A percentile compares a stretch with the other conserved stretches of the same genome.
These are phyloP conservation scores for Ctenomys sociabilis DNA, from an alignment of 2,113 vertebrate genomes.

Conservation along the genomic window DNA sequence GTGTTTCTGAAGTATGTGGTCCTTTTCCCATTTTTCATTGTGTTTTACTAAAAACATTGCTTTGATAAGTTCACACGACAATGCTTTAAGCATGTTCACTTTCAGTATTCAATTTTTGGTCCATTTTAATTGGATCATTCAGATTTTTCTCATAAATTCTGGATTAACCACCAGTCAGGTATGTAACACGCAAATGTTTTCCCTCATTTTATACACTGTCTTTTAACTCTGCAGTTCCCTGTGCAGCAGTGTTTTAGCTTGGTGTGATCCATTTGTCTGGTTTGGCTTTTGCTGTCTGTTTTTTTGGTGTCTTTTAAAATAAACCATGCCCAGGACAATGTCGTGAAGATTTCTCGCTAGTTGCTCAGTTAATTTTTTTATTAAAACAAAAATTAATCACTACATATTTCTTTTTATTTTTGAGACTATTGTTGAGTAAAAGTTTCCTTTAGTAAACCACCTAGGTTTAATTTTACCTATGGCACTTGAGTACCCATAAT, in stretches of 20 bases:
- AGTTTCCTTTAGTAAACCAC: not conserved
- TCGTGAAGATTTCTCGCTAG: not conserved
- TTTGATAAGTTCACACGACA: not conserved
- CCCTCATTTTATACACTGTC: not conserved
- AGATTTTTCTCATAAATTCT: not conserved
- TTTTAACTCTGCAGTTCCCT: not conserved
- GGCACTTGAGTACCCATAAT: not conserved
- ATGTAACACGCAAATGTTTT: not conserved
- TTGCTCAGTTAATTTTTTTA: not conserved
- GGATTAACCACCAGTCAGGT: not conserved
- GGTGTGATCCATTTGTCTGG: not conserved
- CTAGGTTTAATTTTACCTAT: constrained; percentile 11
- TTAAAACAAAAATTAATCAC: not conserved
- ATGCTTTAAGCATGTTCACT: not conserved
- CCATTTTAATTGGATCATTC: not conserved
- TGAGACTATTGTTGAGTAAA: not conserved
- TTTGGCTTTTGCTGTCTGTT: not conserved
- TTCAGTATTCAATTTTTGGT: not conserved
- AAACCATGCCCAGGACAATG: not conserved
- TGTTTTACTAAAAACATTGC: not conserved
- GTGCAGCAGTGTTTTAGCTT: not conserved
- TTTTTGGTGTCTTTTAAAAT: not conserved
- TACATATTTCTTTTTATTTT: constrained; percentile 13
- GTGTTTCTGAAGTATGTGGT: not conserved
- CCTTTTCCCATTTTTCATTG: not conserved